Base-by-base conservation (phyloP, 2,888 invertebrate genomes). In the Lagria hirta region DNA sequence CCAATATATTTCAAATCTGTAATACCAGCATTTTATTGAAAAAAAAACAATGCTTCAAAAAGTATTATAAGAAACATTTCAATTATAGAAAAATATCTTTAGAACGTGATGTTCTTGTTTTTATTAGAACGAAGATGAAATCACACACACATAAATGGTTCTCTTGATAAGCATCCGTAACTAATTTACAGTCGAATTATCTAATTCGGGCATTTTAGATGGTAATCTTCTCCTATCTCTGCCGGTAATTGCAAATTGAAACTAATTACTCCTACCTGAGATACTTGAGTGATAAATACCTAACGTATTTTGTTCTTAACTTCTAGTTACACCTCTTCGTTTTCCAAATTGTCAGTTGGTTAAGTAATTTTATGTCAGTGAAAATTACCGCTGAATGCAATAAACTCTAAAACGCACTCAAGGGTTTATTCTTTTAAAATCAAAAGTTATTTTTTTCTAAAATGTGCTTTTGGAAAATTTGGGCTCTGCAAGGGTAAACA, bases 221-320 rank as follows among this genome's bases (percentile, higher is more conserved):
- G 23, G 38, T 48, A 51, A 48, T 51, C 41, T 42, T 34, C 37
- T 30, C 27, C 26, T 47, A 46, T 38, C 38, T 30, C 28, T 26
- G 36, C 37, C 29, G 37, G 42, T 49, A 52, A 49, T 45, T 48
- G 43, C 42, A 30, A 49, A 52, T 49, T 52, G 48, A 49, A 52
- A 45, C 44, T 47, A 52, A 52, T 52, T 52, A 52, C 42, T 17
- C 28, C 21, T 38, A 35, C 34, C 29, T 43, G 34, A 7, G 34
- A 47, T 32, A 37, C 30, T 26, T 8, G 26, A 8, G 29, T 24
- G 37, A 37, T 47, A 47, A 43, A 47, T 38, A 38, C 34, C 30
- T 38, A 38, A 46, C 43, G 24, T 37, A 28, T 32, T 46, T 41
- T 32, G 46, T 46, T 32, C 22, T 41, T 35, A 45, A 29, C 30